A percentile compares a stretch with the other conserved stretches of the same genome.
Conservation (phyloP, 2,797 vertebrate species). For the Onychomys leucogaster region DNA sequence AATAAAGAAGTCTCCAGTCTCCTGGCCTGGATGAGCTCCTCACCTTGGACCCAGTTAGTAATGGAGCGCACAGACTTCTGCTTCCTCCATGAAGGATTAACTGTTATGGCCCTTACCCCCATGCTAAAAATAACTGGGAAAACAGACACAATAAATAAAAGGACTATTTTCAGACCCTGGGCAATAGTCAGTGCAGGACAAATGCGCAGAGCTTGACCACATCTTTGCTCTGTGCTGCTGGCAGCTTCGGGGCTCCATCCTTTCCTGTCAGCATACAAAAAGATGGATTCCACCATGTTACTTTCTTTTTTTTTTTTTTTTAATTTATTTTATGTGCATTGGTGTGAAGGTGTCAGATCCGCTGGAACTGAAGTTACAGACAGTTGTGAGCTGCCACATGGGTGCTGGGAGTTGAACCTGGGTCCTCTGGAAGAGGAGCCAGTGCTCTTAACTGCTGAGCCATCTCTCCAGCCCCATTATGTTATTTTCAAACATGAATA, state of each 20-base stretch:
- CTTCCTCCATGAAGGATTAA: not conserved
- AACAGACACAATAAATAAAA: conserved; percentile 29
- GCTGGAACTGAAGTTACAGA: too few relatives aligned
- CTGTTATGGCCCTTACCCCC: not conserved
- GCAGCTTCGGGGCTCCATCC: not conserved
- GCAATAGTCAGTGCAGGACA: not conserved
- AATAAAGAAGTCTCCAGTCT: not conserved
- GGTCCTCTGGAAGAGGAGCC: too few relatives aligned
- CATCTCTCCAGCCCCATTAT: too few relatives aligned
- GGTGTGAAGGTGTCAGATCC: too few relatives aligned
- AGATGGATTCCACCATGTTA: not conserved
- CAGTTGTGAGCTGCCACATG: too few relatives aligned
- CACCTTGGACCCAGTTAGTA: not conserved
- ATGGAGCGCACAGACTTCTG: not conserved
- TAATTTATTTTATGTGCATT: too few relatives aligned
- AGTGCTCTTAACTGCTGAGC: too few relatives aligned
- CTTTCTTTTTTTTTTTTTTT: too few relatives aligned
- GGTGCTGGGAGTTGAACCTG: too few relatives aligned
- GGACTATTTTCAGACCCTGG: not conserved
- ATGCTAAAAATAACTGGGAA: conserved; percentile 36
- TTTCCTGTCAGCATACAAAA: not conserved
- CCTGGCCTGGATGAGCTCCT: not conserved
- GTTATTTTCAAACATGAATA: not conserved
- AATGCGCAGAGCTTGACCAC: not conserved
- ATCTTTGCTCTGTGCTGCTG: not conserved